Evolutionary conservation across 2,888 invertebrate species (phyloP), one percentile per base, ranked within the genome.

Genomic region (Camponotus fellah): DNA sequence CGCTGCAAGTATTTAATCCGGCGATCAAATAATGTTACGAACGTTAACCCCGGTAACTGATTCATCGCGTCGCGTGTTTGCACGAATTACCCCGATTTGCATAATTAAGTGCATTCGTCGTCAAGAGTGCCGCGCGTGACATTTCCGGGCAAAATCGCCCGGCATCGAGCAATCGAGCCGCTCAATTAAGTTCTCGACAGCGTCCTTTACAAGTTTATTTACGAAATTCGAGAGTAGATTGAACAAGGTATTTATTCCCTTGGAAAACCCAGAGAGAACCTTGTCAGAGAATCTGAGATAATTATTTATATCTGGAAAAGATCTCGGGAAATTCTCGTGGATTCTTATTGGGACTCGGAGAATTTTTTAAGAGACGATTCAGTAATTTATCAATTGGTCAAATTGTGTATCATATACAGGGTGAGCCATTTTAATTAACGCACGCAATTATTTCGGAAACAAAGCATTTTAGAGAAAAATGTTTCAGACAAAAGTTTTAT

Each of bases 31-130:
- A 86, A 83, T 88, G 82, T 82, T 79, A 89, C 89, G 88, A 89
- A 75, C 85, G 72, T 88, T 86, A 87, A 87, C 86, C 87, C 82
- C 83, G 75, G 81, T 77, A 85, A 85, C 87, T 85, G 90, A 89
- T 88, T 87, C 90, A 83, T 85, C 75, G 85, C 83, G 71, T 85
- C 87, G 84, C 83, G 82, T 90, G 87, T 90, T 89, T 90, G 89
- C 90, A 49, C 90, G 88, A 26, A 89, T 89, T 88, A 88, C 84
- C 77, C 76, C 85, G 85, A 88, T 89, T 89, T 90, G 87, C 88
- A 88, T 90, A 90, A 89, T 89, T 87, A 88, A 90, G 90, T 88
- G 81, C 84, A 83, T 82, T 89, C 87, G 77, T 83, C 86, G 88
- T 77, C 74, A 74, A 85, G 83, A 83, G 84, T 84, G 74, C 34